Percentiles rank a stretch among this genome's conserved stretches.
These are phyloP conservation scores for Solenopsis fugax DNA, from an alignment of 1,140 invertebrate species.

Conservation along the genomic window DNA sequence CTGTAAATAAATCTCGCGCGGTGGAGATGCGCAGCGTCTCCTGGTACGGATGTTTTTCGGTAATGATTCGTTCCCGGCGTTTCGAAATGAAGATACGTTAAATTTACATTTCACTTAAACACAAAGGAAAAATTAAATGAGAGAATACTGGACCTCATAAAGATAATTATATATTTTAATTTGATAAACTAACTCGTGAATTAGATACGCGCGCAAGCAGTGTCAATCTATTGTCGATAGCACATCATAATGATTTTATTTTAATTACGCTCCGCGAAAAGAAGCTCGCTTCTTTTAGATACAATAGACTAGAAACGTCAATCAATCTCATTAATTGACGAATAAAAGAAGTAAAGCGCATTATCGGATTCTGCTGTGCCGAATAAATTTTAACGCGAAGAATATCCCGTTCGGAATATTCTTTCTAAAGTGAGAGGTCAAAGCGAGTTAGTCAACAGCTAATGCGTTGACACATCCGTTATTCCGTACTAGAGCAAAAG, in stretches of 20 bases:
- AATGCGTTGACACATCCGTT: background rate
- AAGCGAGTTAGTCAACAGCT: background rate
- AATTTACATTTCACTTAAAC: background rate
- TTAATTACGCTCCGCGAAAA: slow-evolving; percentile 7
- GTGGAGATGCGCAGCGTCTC: background rate
- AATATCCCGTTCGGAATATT: no score
- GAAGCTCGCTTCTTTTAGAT: background rate
- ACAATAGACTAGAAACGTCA: background rate
- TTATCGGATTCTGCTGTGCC: background rate
- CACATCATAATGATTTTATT: background rate
- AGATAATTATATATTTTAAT: slow-evolving; percentile 30
- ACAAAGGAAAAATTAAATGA: background rate
- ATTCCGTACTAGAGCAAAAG: background rate
- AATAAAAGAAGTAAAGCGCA: background rate
- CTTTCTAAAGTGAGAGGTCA: background rate
- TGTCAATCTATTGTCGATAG: background rate
- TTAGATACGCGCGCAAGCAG: background rate
- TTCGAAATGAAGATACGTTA: background rate
- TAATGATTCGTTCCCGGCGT: background rate
- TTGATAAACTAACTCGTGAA: background rate
- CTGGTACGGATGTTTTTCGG: background rate
- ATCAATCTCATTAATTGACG: slow-evolving; percentile 27
- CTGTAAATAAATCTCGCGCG: slow-evolving; percentile 55
- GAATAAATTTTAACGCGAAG: background rate
- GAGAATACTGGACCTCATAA: background rate